phyloP scores from a whole-genome alignment of 2,113 vertebrate genomes.

The Camelus bactrianus region DNA sequence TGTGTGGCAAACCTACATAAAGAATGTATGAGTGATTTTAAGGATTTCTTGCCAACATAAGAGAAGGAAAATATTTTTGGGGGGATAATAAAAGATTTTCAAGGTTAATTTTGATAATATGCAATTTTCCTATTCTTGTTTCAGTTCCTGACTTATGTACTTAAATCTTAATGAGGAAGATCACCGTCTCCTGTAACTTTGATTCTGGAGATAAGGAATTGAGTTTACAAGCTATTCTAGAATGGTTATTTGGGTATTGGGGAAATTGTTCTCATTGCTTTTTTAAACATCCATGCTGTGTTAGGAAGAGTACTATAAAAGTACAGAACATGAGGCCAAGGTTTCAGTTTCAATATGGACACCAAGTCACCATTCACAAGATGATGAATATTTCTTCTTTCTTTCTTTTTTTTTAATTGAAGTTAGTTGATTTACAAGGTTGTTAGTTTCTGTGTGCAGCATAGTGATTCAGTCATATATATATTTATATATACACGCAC shows the following conservation, averaged over 20 bases:
- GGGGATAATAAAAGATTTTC: background rate
- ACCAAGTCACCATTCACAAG: background rate
- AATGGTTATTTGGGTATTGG: background rate
- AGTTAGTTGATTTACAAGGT: background rate
- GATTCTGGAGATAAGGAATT: background rate
- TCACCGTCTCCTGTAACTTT: background rate
- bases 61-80: slow-evolving; percentile 17
- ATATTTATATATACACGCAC: background rate
- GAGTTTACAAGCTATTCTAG: background rate
- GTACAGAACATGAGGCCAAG: background rate
- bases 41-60: background rate
- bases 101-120: background rate
- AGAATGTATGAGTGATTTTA: background rate
- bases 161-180: background rate
- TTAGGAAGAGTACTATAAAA: background rate
- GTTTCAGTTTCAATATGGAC: background rate
- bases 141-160: background rate
- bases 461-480: background rate
- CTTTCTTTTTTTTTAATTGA: background rate
- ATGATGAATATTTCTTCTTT: background rate
- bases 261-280: background rate
- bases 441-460: background rate
- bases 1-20: background rate
- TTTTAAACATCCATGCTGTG: background rate
- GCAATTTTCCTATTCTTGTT: slow-evolving; percentile 4